A percentile compares a stretch with the other conserved stretches of the same genome.
Conservation (phyloP, 2,888 invertebrate genomes). For the Tenthredo scrophulariae region DNA sequence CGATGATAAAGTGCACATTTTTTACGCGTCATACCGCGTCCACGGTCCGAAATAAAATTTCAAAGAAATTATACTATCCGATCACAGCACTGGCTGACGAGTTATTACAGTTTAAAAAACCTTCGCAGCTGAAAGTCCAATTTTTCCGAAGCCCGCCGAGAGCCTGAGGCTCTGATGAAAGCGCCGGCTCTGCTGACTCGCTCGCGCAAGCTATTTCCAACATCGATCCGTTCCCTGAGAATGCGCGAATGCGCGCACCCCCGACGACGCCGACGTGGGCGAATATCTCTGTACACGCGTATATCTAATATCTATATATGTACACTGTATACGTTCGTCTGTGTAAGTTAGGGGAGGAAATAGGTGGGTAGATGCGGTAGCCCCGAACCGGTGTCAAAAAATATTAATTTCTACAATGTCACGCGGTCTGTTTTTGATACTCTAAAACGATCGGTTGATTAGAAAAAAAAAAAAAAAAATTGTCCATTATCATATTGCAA, state of each 20-base stretch:
- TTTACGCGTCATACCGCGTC: conserved; percentile 71
- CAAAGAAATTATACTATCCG: conserved; percentile 22
- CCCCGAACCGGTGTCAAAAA: neutral
- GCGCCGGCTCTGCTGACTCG: conserved; percentile 76
- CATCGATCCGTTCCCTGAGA: conserved; percentile 75
- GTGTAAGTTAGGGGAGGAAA: conserved; percentile 21
- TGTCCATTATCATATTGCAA: neutral
- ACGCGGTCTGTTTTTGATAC: neutral
- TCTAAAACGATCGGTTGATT: neutral
- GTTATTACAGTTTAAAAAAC: conserved; percentile 51
- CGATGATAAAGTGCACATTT: conserved; percentile 72
- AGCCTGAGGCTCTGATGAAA: conserved; percentile 69
- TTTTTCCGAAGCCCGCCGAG: conserved; percentile 59
- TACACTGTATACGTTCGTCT: neutral
- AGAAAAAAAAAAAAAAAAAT: neutral
- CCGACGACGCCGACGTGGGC: conserved; percentile 57
- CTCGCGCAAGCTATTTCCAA: conserved; percentile 75
- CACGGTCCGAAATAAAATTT: conserved; percentile 55
- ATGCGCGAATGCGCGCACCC: conserved; percentile 72
- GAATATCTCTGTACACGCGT: conserved; percentile 24
- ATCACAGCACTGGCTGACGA: conserved; percentile 48
- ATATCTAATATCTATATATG: neutral
- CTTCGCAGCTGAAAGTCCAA: conserved; percentile 59
- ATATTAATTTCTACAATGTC: neutral
- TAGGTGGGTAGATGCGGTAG: conserved; percentile 2